A percentile compares a stretch with the other conserved stretches of the same genome.
Evolutionary conservation across 2,888 invertebrate genomes (phyloP).

Genomic region (Anaspis maculata): DNA sequence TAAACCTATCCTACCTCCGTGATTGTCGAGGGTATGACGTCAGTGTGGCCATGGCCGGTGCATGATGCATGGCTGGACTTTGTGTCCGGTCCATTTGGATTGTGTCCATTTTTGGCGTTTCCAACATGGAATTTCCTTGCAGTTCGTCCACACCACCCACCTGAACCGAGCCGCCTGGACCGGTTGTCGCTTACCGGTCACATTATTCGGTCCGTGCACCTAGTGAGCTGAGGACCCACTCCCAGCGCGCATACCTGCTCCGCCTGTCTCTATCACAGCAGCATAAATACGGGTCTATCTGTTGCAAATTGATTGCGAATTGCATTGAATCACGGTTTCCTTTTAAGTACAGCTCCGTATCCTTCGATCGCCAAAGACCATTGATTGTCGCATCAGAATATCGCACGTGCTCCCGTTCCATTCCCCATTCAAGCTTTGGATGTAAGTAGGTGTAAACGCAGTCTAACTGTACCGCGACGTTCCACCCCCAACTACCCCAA

Average conservation of each 20-base stretch:
- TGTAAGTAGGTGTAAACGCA: too few relatives aligned
- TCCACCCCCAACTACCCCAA: too few relatives aligned
- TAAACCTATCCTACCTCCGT: too few relatives aligned
- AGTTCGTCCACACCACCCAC: constrained; percentile 15
- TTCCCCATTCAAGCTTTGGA: too few relatives aligned
- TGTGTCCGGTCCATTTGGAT: too few relatives aligned
- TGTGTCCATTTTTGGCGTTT: constrained; percentile 19
- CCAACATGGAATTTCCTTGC: constrained; percentile 19
- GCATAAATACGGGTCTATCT: constrained; percentile 15
- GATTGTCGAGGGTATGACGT: too few relatives aligned
- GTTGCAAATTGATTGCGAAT: constrained; percentile 15
- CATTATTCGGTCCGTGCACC: constrained; percentile 19
- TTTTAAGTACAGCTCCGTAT: constrained; percentile 16
- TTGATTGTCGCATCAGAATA: neutral
- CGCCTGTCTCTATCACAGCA: constrained; percentile 13
- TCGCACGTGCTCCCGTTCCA: too few relatives aligned
- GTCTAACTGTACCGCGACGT: too few relatives aligned
- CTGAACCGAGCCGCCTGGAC: constrained; percentile 13
- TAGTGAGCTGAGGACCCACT: constrained; percentile 12
- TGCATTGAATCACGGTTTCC: constrained; percentile 14
- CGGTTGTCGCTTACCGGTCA: constrained; percentile 16
- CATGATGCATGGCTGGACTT: too few relatives aligned
- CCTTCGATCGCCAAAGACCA: constrained; percentile 11
- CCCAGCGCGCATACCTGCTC: constrained; percentile 11
- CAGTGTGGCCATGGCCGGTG: too few relatives aligned